Conservation (phyloP, 2,888 invertebrate species). For the Folsomia manolachei region DNA sequence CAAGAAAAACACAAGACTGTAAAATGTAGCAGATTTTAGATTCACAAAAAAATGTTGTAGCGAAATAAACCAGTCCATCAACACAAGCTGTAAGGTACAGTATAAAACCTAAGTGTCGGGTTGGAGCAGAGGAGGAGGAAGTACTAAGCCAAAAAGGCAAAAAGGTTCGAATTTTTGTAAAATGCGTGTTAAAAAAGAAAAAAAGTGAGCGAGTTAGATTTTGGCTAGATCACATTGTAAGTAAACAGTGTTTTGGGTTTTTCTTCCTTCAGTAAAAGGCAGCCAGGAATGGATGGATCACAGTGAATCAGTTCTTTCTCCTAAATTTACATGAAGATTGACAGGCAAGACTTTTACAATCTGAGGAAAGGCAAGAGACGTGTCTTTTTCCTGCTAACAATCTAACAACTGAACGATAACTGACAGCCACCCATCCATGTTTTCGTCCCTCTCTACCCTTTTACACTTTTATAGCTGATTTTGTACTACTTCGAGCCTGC, state of each 20-base stretch:
- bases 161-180: too few relatives aligned
- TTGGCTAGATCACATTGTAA: neutral
- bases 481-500: neutral
- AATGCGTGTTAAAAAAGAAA: neutral
- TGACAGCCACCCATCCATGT: neutral
- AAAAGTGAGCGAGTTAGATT: too few relatives aligned
- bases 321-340: constrained; percentile 19
- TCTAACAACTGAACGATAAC: neutral
- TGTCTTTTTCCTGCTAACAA: constrained; percentile 10
- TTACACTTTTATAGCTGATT: neutral
- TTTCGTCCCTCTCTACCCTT: neutral
- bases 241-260: neutral
- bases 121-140: neutral
- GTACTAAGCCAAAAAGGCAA: too few relatives aligned
- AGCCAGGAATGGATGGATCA: neutral
- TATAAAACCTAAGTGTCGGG: neutral
- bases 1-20: neutral
- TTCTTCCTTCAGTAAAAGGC: neutral
- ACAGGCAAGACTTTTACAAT: constrained; percentile 18
- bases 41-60: neutral
- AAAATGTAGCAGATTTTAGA: neutral
- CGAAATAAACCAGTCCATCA: constrained; percentile 5
- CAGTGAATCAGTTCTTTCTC: constrained; percentile 7
- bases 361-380: constrained; percentile 19
- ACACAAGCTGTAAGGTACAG: too few relatives aligned